These are phyloP conservation scores for Circaetus cinerascens DNA, from an alignment of 2,113 vertebrate species.

Conservation along the genomic window DNA sequence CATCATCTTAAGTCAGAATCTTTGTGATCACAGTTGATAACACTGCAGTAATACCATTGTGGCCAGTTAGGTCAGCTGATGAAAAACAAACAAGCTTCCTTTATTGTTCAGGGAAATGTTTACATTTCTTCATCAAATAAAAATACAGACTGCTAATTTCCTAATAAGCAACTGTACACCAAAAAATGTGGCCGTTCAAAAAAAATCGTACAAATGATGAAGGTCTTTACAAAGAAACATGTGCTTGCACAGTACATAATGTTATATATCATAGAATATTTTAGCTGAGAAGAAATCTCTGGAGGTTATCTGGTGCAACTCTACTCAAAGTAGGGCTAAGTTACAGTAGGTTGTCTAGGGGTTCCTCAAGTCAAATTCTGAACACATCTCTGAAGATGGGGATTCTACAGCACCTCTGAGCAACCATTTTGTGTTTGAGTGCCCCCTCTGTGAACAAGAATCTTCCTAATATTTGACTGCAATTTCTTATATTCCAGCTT, in stretches of 20 bases:
- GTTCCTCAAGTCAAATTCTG: fast-evolving
- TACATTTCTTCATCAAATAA: not conserved
- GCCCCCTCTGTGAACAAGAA: not conserved
- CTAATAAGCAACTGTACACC: not conserved
- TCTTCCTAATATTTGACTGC: not conserved
- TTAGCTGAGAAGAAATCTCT: not conserved
- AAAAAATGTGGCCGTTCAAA: not conserved
- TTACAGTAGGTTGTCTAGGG: not conserved
- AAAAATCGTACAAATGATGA: not conserved
- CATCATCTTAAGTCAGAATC: not conserved
- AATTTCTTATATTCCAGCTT: not conserved
- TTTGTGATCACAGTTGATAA: not conserved
- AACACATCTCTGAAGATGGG: not conserved
- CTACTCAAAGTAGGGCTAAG: not conserved
- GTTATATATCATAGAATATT: not conserved
- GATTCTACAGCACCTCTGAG: not conserved
- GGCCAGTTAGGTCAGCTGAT: not conserved
- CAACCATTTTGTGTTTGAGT: not conserved
- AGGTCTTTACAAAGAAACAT: not conserved
- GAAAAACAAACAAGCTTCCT: not conserved
- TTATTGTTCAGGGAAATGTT: not conserved
- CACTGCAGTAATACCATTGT: not conserved
- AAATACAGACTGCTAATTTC: not conserved
- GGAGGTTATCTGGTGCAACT: not conserved
- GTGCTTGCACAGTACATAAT: not conserved